phyloP scores from a whole-genome alignment of 1,140 invertebrate species.

The Sycobia sp. region DNA sequence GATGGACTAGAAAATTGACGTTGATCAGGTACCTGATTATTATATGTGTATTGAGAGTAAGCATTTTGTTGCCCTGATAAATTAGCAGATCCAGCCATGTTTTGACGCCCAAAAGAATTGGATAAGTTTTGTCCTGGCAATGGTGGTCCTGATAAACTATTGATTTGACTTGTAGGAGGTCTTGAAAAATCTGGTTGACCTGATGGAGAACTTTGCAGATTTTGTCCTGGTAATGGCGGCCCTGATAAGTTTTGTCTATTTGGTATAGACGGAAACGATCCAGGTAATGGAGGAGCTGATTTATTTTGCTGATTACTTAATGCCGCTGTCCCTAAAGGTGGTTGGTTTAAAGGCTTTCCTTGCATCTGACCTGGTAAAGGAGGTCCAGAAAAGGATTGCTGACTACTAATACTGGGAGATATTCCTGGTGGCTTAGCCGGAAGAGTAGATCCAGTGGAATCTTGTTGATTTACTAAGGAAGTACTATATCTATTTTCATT shows the following conservation, averaged over 20 bases:
- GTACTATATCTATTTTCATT: slow-evolving; percentile 15
- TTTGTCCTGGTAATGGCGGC: slow-evolving; percentile 49
- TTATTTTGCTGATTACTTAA: slow-evolving; percentile 40
- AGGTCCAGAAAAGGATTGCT: slow-evolving; percentile 25
- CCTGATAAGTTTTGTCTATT: slow-evolving; percentile 46
- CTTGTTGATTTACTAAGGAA: slow-evolving; percentile 38
- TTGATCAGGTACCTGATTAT: slow-evolving; percentile 36
- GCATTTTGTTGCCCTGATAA: slow-evolving; percentile 28
- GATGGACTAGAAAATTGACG: slow-evolving; percentile 24
- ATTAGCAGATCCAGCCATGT: slow-evolving; percentile 36
- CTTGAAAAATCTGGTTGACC: slow-evolving; percentile 37
- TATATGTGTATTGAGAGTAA: slow-evolving; percentile 15
- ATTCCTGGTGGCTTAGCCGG: slow-evolving; percentile 32
- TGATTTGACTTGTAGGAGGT: slow-evolving; percentile 35
- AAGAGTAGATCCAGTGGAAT: slow-evolving; percentile 41
- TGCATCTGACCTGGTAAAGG: slow-evolving; percentile 5
- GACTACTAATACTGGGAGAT: slow-evolving; percentile 13
- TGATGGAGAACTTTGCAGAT: slow-evolving; percentile 29
- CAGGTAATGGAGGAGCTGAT: slow-evolving; percentile 12
- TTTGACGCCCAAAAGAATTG: slow-evolving; percentile 43
- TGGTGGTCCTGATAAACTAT: slow-evolving; percentile 37
- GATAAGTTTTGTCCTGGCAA: slow-evolving; percentile 42
- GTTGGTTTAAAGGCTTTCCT: slow-evolving; percentile 6
- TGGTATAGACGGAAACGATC: slow-evolving; percentile 28
- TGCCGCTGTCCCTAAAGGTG: slow-evolving; percentile 36